A percentile compares a stretch with the other conserved stretches of the same genome.
Evolutionary conservation across 2,797 vertebrate genomes (phyloP).

Genomic region (Heterohyrax brucei): DNA sequence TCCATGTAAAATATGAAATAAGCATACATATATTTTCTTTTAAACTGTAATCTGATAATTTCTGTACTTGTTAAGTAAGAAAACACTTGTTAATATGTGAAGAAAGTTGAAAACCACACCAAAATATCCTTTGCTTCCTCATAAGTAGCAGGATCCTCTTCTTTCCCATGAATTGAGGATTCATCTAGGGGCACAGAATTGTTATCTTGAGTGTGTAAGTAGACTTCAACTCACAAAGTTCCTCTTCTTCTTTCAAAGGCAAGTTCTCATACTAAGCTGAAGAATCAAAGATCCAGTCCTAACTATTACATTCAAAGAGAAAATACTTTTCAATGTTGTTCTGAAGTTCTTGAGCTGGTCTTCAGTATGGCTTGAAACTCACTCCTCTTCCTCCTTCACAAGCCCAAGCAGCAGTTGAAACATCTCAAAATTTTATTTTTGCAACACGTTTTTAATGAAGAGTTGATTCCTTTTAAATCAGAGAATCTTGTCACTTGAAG

Average conservation of each 20-base stretch:
- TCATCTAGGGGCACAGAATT: background rate
- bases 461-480: slow-evolving; percentile 45
- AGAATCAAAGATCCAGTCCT: background rate
- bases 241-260: background rate
- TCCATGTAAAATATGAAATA: background rate
- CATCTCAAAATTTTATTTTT: slow-evolving; percentile 23
- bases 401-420: slow-evolving; percentile 24
- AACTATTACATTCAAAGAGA: background rate
- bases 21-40: slow-evolving; percentile 41
- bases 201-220: background rate
- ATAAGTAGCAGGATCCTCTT: background rate
- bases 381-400: background rate
- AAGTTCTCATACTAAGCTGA: background rate
- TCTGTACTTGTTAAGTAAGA: background rate
- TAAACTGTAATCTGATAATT: slow-evolving; percentile 15
- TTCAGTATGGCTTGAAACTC: background rate
- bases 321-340: background rate
- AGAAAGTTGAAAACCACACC: slow-evolving; percentile 4
- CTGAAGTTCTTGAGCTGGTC: background rate
- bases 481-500: background rate
- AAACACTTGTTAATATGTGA: background rate
- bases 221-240: background rate
- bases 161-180: background rate
- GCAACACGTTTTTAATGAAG: slow-evolving; percentile 16
- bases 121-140: background rate